Conservation (phyloP, 2,113 vertebrate species). For the Halcyon senegalensis region DNA sequence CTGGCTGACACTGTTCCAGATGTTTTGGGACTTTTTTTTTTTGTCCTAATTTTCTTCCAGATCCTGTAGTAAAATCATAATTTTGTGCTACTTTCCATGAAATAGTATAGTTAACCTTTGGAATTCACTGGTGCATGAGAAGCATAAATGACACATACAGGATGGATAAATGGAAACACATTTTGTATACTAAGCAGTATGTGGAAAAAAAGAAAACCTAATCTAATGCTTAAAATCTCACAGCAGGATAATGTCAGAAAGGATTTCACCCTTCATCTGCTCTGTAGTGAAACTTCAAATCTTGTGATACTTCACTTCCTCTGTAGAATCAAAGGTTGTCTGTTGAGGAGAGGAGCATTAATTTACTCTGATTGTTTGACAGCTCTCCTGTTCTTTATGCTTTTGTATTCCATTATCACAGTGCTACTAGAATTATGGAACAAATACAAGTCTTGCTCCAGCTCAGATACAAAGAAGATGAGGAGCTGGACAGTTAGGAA, state of each 20-base stretch:
- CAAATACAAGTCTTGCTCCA: neutral
- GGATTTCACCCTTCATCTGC: slow-evolving; percentile 26
- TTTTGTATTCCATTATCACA: slow-evolving; percentile 48
- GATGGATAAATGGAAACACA: neutral
- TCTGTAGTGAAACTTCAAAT: neutral
- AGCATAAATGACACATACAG: slow-evolving; percentile 11
- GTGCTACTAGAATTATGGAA: slow-evolving; percentile 5
- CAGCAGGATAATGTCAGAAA: slow-evolving; percentile 35
- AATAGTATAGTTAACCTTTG: slow-evolving; percentile 39
- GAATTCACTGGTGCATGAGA: slow-evolving; percentile 26
- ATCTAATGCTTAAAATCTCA: slow-evolving; percentile 40
- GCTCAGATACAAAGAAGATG: neutral
- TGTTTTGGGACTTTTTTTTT: neutral
- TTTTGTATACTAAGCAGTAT: slow-evolving; percentile 3
- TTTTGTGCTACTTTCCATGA: neutral
- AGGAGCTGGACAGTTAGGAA: neutral
- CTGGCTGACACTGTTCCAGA: neutral
- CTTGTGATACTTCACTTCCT: slow-evolving; percentile 18
- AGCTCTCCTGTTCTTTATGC: slow-evolving; percentile 30
- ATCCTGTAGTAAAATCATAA: neutral
- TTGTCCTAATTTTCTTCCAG: neutral
- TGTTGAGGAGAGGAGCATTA: neutral
- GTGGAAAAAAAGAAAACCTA: neutral
- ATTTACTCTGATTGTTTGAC: slow-evolving; percentile 18
- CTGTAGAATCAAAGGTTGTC: neutral